Conservation (phyloP, 2,797 vertebrate species). For the Peromyscus eremicus region DNA sequence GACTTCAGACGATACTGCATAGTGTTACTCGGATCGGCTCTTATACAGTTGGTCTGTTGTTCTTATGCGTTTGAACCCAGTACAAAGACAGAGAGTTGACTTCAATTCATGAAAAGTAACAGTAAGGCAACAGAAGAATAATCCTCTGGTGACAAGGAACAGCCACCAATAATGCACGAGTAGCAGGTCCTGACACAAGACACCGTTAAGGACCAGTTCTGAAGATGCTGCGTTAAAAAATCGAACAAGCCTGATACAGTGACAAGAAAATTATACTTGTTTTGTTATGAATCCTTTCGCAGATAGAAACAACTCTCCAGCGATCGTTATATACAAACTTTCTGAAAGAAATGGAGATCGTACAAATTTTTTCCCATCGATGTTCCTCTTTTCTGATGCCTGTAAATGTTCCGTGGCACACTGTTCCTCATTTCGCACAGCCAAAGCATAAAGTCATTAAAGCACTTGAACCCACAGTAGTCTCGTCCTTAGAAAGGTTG, state of each 20-base stretch:
- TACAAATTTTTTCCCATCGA: constrained; percentile 65
- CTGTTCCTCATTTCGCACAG: constrained; percentile 45
- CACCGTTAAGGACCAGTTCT: constrained; percentile 46
- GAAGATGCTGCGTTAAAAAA: constrained; percentile 72
- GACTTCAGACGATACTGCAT: constrained; percentile 71
- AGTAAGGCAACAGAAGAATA: constrained; percentile 78
- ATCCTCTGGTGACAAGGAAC: constrained; percentile 72
- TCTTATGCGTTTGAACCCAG: constrained; percentile 59
- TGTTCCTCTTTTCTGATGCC: constrained; percentile 42
- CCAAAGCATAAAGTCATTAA: constrained; percentile 82
- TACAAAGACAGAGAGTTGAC: constrained; percentile 59
- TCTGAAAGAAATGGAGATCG: constrained; percentile 73
- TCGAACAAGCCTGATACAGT: constrained; percentile 51
- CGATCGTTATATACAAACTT: constrained; percentile 78
- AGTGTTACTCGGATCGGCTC: constrained; percentile 67
- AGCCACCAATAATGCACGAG: constrained; percentile 51
- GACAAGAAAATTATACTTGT: constrained; percentile 65
- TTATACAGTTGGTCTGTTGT: constrained; percentile 37
- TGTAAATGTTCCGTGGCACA: constrained; percentile 48
- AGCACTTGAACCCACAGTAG: constrained; percentile 83
- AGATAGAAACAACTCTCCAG: constrained; percentile 76
- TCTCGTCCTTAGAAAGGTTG: constrained; percentile 74
- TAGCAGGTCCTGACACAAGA: constrained; percentile 63
- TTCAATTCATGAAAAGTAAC: constrained; percentile 63
- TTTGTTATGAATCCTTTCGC: constrained; percentile 71